Conservation (phyloP, 2,113 vertebrate genomes). For the Okapia johnstoni region DNA sequence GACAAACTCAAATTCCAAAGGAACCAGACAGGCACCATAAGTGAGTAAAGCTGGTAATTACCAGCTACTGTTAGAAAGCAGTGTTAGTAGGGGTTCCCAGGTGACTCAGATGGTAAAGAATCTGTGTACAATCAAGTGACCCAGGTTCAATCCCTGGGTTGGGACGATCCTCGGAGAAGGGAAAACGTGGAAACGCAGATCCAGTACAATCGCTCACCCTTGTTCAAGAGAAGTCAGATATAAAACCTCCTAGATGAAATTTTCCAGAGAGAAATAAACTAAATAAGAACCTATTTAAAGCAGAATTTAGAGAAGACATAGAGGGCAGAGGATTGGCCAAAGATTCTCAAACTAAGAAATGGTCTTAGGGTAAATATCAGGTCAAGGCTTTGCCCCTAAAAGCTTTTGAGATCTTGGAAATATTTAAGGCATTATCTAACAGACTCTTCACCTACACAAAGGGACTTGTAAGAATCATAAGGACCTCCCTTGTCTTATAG, state of each 20-base stretch:
- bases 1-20: background rate
- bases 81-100: background rate
- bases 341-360: background rate
- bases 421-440: background rate
- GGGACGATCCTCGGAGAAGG: background rate
- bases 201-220: background rate
- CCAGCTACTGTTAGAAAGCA: background rate
- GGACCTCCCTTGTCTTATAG: background rate
- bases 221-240: slow-evolving; percentile 7
- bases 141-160: background rate
- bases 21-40: background rate
- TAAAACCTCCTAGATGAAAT: background rate
- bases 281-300: background rate
- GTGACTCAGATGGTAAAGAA: background rate
- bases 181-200: background rate
- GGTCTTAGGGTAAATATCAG: background rate
- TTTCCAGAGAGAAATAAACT: background rate
- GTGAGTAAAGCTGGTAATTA: background rate
- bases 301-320: background rate
- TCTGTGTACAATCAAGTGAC: background rate
- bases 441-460: background rate
- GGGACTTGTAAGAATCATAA: background rate
- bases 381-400: background rate
- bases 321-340: background rate
- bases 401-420: slow-evolving; percentile 19